phyloP scores from a whole-genome alignment of 1,140 invertebrate genomes.

The Neelides sp. region DNA sequence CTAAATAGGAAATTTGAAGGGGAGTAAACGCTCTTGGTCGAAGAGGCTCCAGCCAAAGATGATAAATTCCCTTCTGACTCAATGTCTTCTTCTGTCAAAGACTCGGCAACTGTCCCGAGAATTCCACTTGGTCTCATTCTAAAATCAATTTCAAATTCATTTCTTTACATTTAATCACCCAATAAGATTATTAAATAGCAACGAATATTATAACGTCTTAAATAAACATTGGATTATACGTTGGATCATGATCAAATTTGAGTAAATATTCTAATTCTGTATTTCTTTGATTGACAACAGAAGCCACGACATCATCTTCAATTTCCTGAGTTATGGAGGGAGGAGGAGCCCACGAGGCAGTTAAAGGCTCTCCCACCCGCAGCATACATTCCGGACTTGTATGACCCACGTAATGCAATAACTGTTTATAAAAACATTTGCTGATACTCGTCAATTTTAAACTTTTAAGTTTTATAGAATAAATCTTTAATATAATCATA shows the following conservation, averaged over 20 bases:
- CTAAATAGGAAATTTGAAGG: slow-evolving; percentile 34
- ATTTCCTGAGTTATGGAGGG: slow-evolving; percentile 52
- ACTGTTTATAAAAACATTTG: slow-evolving; percentile 38
- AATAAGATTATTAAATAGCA: no score
- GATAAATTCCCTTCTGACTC: slow-evolving; percentile 40
- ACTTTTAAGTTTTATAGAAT: slow-evolving; percentile 6
- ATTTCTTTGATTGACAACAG: slow-evolving; percentile 64
- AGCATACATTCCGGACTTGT: slow-evolving; percentile 81
- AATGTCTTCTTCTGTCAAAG: slow-evolving; percentile 32
- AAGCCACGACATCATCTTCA: slow-evolving; percentile 72
- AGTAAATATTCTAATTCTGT: slow-evolving; percentile 56
- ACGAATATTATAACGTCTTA: neutral
- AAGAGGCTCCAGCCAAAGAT: slow-evolving; percentile 39
- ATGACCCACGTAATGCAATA: slow-evolving; percentile 77
- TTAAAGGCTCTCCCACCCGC: slow-evolving; percentile 52
- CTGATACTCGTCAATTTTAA: slow-evolving; percentile 15
- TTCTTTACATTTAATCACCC: no score
- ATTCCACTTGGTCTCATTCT: slow-evolving; percentile 37
- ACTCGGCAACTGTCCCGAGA: slow-evolving; percentile 1
- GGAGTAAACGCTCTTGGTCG: slow-evolving; percentile 11
- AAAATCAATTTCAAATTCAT: no score
- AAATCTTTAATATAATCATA: no score
- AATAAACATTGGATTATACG: slow-evolving; percentile 19
- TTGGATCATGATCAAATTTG: slow-evolving; percentile 29
- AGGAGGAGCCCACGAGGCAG: slow-evolving; percentile 48